A percentile compares a stretch with the other conserved stretches of the same genome.
Evolutionary conservation across 2,797 vertebrate species (phyloP).

Genomic region (Eulemur coronatus): DNA sequence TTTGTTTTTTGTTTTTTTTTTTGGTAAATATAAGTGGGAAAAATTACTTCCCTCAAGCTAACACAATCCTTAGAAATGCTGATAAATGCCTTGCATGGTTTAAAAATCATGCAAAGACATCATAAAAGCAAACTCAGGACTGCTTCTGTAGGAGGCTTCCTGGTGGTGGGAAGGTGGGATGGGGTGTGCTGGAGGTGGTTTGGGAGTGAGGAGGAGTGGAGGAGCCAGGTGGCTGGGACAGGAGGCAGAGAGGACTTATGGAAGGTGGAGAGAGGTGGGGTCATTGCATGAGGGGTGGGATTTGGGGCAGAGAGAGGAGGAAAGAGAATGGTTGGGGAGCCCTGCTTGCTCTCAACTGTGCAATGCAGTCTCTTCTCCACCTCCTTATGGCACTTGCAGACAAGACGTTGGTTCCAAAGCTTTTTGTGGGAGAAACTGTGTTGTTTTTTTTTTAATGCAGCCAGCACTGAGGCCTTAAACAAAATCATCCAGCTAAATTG

Average conservation of each 20-base stretch:
- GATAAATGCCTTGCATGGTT: background rate
- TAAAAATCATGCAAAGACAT: background rate
- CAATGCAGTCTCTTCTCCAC: background rate
- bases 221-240: background rate
- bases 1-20: background rate
- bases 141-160: background rate
- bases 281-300: background rate
- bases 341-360: background rate
- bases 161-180: background rate
- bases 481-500: background rate
- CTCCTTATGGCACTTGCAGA: background rate
- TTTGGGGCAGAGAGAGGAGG: too few relatives aligned
- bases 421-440: background rate
- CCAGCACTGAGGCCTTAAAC: background rate
- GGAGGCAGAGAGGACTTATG: too few relatives aligned
- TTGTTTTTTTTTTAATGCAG: background rate
- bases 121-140: background rate
- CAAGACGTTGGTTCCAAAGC: background rate
- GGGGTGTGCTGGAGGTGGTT: background rate
- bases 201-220: background rate
- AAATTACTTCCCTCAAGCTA: background rate
- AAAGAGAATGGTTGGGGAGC: background rate
- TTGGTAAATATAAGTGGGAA: background rate
- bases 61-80: background rate
- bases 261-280: background rate